These are phyloP conservation scores for Trachythela sp. DNA, from an alignment of 64 coral and sea anemone genomes.

Conservation along the genomic window DNA sequence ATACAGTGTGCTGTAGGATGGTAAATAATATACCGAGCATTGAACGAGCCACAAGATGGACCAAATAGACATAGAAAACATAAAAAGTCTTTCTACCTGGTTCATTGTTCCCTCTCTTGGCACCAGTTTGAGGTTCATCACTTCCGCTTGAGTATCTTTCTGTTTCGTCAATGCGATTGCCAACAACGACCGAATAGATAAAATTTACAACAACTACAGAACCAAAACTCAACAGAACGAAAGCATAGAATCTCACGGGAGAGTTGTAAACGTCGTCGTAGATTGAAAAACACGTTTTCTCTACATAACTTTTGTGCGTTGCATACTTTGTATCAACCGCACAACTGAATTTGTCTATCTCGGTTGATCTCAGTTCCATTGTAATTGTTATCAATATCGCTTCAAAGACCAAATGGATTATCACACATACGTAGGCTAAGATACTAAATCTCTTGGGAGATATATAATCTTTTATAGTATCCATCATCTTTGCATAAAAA, in stretches of 20 bases:
- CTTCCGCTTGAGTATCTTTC: not conserved
- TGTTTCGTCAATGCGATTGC: conserved; percentile 29
- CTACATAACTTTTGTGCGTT: not conserved
- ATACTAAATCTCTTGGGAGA: conserved; percentile 25
- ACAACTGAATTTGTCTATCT: conserved; percentile 26
- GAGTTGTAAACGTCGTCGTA: conserved; percentile 42
- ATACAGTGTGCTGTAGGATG: conserved; percentile 16
- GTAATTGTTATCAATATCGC: not conserved
- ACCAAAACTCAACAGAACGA: conserved; percentile 9
- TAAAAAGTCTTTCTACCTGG: not conserved
- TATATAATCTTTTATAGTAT: conserved; percentile 36
- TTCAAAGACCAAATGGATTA: not conserved
- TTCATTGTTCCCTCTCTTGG: not conserved
- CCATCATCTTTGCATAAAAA: conserved; percentile 29
- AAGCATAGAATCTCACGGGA: conserved; percentile 21
- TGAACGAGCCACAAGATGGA: conserved; percentile 35
- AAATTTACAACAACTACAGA: not conserved
- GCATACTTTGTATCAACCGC: not conserved
- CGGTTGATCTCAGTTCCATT: not conserved
- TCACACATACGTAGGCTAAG: conserved; percentile 28
- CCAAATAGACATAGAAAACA: conserved; percentile 19
- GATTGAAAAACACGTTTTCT: conserved; percentile 13
- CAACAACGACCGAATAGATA: conserved; percentile 40
- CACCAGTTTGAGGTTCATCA: not conserved
- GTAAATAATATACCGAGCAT: conserved; percentile 28